These are phyloP conservation scores for Poliocrania exsul DNA, from an alignment of 2,797 vertebrate species.

Conservation along the genomic window DNA sequence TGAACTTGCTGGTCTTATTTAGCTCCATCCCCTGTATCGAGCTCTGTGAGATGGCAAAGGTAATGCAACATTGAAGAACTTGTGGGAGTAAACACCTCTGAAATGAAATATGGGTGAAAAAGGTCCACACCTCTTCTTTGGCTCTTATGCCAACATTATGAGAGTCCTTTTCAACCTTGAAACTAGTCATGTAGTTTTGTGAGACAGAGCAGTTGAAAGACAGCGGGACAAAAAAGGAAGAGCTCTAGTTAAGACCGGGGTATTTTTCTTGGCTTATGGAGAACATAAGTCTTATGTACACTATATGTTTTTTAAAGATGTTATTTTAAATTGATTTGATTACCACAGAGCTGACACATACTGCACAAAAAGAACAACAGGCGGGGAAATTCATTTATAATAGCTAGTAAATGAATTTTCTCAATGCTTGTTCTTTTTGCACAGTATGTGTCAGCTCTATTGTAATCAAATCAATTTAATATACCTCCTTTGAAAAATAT, in stretches of 20 bases:
- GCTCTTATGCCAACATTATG: neutral
- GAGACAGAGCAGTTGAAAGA: neutral
- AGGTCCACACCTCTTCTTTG: neutral
- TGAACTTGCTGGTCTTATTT: neutral
- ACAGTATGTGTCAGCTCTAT: conserved; percentile 42
- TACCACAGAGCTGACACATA: conserved; percentile 51
- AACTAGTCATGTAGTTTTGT: neutral
- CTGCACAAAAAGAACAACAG: conserved; percentile 51
- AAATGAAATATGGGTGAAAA: neutral
- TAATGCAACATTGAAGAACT: neutral
- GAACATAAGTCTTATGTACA: neutral
- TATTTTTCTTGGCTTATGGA: neutral
- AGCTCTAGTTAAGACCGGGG: neutral
- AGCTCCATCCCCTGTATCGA: neutral
- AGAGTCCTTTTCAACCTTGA: neutral
- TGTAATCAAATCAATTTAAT: conserved; percentile 62
- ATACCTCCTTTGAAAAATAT: conserved; percentile 43
- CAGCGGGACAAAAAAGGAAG: neutral
- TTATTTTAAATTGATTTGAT: conserved; percentile 56
- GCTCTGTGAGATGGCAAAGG: neutral
- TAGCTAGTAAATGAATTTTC: conserved; percentile 60
- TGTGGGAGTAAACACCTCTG: neutral
- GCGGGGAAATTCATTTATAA: conserved; percentile 60
- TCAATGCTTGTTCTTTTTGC: conserved; percentile 44
- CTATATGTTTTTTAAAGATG: conserved; percentile 28